phyloP scores from a whole-genome alignment of 2,113 vertebrate species.

The Ptilorrhoa leucosticta region DNA sequence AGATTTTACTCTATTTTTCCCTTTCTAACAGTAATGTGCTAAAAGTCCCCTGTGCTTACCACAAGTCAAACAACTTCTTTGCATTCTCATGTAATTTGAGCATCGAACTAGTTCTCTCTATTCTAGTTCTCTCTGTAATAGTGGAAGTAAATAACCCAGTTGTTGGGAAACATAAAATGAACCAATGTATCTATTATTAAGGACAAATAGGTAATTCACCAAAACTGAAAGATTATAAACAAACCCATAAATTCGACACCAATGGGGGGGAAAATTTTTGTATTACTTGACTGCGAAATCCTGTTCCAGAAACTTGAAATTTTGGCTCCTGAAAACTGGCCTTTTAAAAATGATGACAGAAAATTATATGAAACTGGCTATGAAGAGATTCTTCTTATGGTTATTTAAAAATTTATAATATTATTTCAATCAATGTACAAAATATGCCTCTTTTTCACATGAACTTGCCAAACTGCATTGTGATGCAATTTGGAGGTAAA shows the following conservation, averaged over 20 bases:
- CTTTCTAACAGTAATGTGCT: not conserved
- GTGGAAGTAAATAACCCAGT: not conserved
- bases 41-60: not conserved
- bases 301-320: not conserved
- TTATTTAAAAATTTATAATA: not conserved
- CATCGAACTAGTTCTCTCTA: not conserved
- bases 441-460: not conserved
- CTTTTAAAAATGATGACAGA: not conserved
- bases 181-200: not conserved
- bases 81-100: not conserved
- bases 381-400: not conserved
- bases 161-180: not conserved
- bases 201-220: not conserved
- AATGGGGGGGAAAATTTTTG: accelerated
- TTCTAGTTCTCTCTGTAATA: not conserved
- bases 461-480: not conserved
- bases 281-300: not conserved
- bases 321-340: not conserved
- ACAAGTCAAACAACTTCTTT: not conserved
- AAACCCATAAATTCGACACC: not conserved
- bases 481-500: not conserved
- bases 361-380: not conserved
- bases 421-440: not conserved
- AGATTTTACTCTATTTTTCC: not conserved
- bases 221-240: not conserved